Percentiles rank a stretch among this genome's conserved stretches.
phyloP scores from a whole-genome alignment of 2,888 invertebrate species.

The Oxycera nigricornis region DNA sequence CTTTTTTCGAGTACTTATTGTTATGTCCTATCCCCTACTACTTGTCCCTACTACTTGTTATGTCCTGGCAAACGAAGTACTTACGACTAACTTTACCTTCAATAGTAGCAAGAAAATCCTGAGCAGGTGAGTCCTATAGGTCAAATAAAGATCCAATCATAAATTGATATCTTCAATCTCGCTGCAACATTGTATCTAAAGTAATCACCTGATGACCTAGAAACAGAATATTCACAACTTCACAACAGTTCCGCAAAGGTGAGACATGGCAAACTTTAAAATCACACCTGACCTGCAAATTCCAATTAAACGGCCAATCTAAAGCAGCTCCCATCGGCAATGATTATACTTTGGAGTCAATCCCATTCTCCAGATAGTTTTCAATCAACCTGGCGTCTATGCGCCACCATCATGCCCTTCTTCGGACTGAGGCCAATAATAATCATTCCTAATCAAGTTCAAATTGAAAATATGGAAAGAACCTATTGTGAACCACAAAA shows the following conservation, averaged over 20 bases:
- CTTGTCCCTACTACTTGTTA: no score
- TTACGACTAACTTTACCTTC: no score
- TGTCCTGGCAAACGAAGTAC: no score
- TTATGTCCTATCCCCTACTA: no score
- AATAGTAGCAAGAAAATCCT: no score
- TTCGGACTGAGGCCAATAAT: not conserved
- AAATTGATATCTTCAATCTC: no score
- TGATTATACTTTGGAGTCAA: not conserved
- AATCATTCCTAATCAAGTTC: slow-evolving; percentile 7
- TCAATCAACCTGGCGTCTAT: slow-evolving; percentile 13
- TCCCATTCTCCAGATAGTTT: not conserved
- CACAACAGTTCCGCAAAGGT: not conserved
- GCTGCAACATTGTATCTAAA: not conserved
- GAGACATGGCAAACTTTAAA: not conserved
- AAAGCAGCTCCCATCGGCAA: not conserved
- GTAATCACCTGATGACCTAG: slow-evolving; percentile 44
- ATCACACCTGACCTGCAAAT: slow-evolving; percentile 46
- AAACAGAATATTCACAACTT: slow-evolving; percentile 34
- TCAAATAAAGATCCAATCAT: no score
- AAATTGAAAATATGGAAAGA: not conserved
- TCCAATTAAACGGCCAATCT: slow-evolving; percentile 39
- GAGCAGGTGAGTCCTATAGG: no score
- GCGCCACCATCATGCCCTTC: not conserved
- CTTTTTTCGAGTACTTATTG: no score
- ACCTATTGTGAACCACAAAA: slow-evolving; percentile 16